A percentile compares a stretch with the other conserved stretches of the same genome.
Evolutionary conservation across 64 coral and sea anemone genomes (phyloP).

Genomic region (Acropora yongei): DNA sequence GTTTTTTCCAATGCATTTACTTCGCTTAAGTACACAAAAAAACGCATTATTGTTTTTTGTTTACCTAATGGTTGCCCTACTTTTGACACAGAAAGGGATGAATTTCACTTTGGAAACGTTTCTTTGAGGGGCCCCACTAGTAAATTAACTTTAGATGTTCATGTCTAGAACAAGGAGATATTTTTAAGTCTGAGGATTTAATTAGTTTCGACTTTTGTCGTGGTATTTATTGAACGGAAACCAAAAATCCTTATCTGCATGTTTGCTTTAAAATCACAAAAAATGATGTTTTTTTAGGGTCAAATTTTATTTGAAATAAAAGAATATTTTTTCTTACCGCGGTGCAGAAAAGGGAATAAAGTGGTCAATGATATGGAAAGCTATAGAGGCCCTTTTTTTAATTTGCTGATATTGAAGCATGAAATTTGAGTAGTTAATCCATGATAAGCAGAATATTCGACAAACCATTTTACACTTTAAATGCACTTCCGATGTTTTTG

Average conservation of each 20-base stretch:
- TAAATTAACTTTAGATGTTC: neutral
- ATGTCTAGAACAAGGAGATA: neutral
- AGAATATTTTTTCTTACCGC: neutral
- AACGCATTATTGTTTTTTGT: neutral
- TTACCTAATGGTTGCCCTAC: neutral
- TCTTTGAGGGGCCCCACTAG: neutral
- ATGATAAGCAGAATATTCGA: neutral
- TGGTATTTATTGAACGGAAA: neutral
- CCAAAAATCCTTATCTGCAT: neutral
- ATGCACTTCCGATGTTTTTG: neutral
- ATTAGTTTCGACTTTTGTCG: neutral
- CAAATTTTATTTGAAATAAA: neutral
- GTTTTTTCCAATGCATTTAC: conserved; percentile 33
- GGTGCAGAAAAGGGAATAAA: neutral
- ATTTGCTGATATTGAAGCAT: neutral
- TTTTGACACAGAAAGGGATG: neutral
- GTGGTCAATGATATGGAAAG: neutral
- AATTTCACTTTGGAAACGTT: neutral
- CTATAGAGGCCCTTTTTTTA: neutral
- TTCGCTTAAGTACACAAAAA: neutral
- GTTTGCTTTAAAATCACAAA: neutral
- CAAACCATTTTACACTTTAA: neutral
- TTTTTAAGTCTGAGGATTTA: neutral
- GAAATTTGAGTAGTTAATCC: neutral
- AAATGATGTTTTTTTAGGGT: neutral